phyloP scores from a whole-genome alignment of 2,797 vertebrate genomes.

The Melopsittacus undulatus region DNA sequence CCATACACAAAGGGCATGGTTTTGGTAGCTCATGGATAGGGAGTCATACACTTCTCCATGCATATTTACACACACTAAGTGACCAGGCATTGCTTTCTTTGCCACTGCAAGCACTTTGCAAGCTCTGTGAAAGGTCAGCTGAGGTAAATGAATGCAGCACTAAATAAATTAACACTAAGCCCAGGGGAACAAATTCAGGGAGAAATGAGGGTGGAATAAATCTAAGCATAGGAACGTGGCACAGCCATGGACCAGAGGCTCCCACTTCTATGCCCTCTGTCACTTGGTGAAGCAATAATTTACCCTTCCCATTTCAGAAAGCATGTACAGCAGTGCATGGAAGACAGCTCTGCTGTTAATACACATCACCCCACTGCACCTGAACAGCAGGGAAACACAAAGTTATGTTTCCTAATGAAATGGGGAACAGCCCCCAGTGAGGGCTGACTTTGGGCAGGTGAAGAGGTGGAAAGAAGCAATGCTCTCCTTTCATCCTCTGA shows the following conservation, averaged over 20 bases:
- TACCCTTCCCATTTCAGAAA: neutral
- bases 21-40: neutral
- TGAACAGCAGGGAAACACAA: neutral
- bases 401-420: neutral
- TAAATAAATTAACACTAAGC: neutral
- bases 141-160: neutral
- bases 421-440: neutral
- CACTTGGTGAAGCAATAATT: neutral
- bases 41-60: neutral
- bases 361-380: neutral
- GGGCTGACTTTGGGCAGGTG: neutral
- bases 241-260: neutral
- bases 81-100: neutral
- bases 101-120: neutral
- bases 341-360: neutral
- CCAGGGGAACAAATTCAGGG: neutral
- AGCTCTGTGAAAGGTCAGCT: neutral
- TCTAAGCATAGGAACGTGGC: neutral
- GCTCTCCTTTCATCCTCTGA: accelerated
- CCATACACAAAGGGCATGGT: neutral
- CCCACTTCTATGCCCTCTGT: neutral
- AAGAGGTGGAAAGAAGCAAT: neutral
- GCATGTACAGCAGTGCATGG: neutral
- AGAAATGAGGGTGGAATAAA: neutral
- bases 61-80: neutral